Evolutionary conservation across 2,797 vertebrate genomes (phyloP), one percentile per base, ranked within the genome.

Genomic region (Masticophis lateralis): DNA sequence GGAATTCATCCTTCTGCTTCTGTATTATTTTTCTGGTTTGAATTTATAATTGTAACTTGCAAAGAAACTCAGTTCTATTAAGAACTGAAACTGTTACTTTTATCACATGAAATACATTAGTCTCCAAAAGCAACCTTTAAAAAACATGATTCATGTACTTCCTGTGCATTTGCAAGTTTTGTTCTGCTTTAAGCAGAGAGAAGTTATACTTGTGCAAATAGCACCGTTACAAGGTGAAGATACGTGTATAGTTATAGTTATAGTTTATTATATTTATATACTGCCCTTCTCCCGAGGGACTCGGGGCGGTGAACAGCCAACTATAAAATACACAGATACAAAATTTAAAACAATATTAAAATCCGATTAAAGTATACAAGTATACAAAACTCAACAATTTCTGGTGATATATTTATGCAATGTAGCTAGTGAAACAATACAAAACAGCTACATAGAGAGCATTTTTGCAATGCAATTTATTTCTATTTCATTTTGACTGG

Each of bases 401-500:
- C 90, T 53, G 8, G 91, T 51, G 37, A 94, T 92, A 93, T 8
- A 8, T 83, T 8, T 14, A 88, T 92, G 59, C 83, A 79, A 28
- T 1, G 61, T 63, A 7, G 16, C 11, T 13, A 91, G 87, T 32
- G 53, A 92, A 27, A 79, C 22, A 90, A 90, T 88, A 32, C n/a
- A 91, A 47, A 55, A 27, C 14, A 66, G 12, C 51, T 91, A 92
- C 60, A 74, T 51, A 63, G 18, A 14, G 51, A 47, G 20, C 14
- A 92, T 87, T 95, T 55, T 57, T 55, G 27, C 11, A 83, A 91
- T 56, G 55, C 28, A 94, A 28, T 94, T 94, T 94, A 51, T 14
- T 56, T 92, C 79, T 94, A 94, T 94, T 94, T 95, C 90, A 53
- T 95, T 92, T 91, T 95, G 93, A 79, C 90, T 97, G 91, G 53